Evolutionary conservation across 2,113 vertebrate genomes (phyloP).

Genomic region (Pelodiscus sinensis): DNA sequence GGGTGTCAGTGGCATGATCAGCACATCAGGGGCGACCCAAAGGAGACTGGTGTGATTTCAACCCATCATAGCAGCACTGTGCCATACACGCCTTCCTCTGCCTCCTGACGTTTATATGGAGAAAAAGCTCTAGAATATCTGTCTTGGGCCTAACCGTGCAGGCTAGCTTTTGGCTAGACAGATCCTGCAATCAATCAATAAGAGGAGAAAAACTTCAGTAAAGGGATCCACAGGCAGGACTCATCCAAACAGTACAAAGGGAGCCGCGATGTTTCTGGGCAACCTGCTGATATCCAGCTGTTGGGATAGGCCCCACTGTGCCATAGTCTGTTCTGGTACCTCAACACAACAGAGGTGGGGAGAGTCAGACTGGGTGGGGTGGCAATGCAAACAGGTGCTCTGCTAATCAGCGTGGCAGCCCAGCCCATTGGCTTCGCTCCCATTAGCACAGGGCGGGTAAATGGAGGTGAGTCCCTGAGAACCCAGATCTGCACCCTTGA

Average conservation of each 20-base stretch:
- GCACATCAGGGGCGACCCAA: no score
- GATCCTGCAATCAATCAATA: neutral
- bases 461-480: no score
- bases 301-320: neutral
- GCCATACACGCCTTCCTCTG: neutral
- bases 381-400: neutral
- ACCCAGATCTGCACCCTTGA: neutral
- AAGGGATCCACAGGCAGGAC: neutral
- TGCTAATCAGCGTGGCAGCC: neutral
- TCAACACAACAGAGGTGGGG: neutral
- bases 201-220: neutral
- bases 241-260: neutral
- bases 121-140: neutral
- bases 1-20: no score
- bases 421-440: neutral
- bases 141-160: neutral
- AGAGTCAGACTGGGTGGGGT: neutral
- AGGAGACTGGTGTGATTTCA: no score
- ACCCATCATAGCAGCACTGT: no score
- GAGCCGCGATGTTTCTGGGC: neutral
- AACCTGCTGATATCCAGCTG: neutral
- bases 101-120: neutral
- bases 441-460: neutral
- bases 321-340: neutral
- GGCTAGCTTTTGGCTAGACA: neutral